phyloP scores from a whole-genome alignment of 2,113 vertebrate genomes.

The Notothenia coriiceps region DNA sequence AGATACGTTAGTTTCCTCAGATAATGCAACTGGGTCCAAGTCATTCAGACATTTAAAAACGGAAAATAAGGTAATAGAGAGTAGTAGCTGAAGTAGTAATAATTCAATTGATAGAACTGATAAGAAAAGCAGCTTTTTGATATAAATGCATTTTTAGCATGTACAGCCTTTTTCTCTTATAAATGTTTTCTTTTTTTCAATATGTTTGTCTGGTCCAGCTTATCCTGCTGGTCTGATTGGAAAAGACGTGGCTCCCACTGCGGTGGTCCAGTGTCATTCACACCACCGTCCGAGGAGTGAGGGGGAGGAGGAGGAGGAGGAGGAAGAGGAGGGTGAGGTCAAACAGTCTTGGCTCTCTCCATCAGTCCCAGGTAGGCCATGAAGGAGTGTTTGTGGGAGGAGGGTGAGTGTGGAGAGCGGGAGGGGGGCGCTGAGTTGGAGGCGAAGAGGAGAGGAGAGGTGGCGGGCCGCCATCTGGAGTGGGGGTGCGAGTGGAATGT shows the following conservation, averaged over 20 bases:
- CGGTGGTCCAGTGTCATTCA: slow-evolving; percentile 79
- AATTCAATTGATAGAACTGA: slow-evolving; percentile 84
- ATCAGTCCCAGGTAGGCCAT: slow-evolving; percentile 97
- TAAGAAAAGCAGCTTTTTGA: slow-evolving; percentile 96
- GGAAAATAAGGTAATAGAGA: slow-evolving; percentile 67
- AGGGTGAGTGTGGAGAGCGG: slow-evolving; percentile 83
- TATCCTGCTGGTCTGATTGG: slow-evolving; percentile 83
- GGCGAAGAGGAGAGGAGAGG: slow-evolving; percentile 86
- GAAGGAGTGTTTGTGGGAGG: slow-evolving; percentile 98
- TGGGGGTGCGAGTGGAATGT: slow-evolving; percentile 88
- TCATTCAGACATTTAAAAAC: slow-evolving; percentile 78
- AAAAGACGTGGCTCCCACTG: slow-evolving; percentile 78
- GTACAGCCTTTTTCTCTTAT: slow-evolving; percentile 89
- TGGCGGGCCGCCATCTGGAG: slow-evolving; percentile 76
- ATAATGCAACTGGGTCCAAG: slow-evolving; percentile 77
- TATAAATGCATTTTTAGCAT: slow-evolving; percentile 93
- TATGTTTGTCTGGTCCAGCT: slow-evolving; percentile 81
- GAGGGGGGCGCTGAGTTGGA: slow-evolving; percentile 66
- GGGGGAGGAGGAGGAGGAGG: slow-evolving; percentile 35
- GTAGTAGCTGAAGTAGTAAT: slow-evolving; percentile 80
- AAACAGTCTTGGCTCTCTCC: slow-evolving; percentile 95
- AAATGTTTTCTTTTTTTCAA: slow-evolving; percentile 75
- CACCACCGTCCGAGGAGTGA: slow-evolving; percentile 67
- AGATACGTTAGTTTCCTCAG: slow-evolving; percentile 74
- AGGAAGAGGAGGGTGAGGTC: slow-evolving; percentile 73